phyloP scores from a whole-genome alignment of 1,140 invertebrate species.

The Tachypleus tridentatus region DNA sequence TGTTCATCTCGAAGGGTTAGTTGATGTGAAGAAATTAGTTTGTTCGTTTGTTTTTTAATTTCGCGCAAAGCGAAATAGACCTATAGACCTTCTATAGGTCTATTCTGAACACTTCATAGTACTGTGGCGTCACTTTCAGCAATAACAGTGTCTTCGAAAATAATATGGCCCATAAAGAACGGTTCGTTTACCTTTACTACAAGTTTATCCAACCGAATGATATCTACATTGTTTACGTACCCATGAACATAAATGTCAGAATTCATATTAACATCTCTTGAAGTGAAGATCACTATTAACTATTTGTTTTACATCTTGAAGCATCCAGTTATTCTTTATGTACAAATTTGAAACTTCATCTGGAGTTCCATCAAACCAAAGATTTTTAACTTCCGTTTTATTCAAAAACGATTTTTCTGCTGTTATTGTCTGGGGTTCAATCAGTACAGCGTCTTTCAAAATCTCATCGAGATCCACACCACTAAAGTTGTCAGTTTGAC shows the following conservation, averaged over 20 bases:
- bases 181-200: constrained; percentile 16
- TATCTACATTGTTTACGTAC: constrained; percentile 14
- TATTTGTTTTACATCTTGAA: constrained; percentile 16
- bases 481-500: constrained; percentile 13
- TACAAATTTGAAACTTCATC: constrained; percentile 15
- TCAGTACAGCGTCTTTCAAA: constrained; percentile 15
- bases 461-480: constrained; percentile 13
- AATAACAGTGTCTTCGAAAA: constrained; percentile 3
- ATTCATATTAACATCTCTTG: constrained; percentile 2
- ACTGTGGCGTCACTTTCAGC: constrained; percentile 9
- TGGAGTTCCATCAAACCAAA: constrained; percentile 11
- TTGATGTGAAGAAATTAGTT: too few relatives aligned
- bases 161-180: constrained; percentile 4
- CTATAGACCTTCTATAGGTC: too few relatives aligned
- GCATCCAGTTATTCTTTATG: constrained; percentile 16
- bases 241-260: constrained; percentile 7
- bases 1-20: too few relatives aligned
- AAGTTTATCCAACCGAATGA: constrained; percentile 5
- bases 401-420: constrained; percentile 13
- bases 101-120: too few relatives aligned
- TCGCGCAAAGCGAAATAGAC: too few relatives aligned
- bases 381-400: constrained; percentile 7
- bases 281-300: constrained; percentile 11
- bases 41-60: too few relatives aligned
- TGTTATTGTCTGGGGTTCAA: constrained; percentile 11